Percentiles rank a stretch among this genome's conserved stretches.
These are phyloP conservation scores for Macropodus opercularis DNA, from an alignment of 2,797 vertebrate genomes.

Conservation along the genomic window DNA sequence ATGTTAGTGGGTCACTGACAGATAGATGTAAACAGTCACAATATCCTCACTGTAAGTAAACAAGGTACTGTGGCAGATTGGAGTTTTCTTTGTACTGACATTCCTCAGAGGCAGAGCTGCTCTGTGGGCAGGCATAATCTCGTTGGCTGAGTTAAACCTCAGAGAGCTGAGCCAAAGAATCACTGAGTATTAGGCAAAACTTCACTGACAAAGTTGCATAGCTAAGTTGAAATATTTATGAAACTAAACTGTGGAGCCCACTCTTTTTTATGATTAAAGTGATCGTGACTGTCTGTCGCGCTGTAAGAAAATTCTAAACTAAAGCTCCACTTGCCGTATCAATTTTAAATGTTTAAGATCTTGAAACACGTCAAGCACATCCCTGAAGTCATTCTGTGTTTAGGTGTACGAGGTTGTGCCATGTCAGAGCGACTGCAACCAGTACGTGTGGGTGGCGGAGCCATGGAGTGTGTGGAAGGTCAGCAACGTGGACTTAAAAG, in stretches of 20 bases:
- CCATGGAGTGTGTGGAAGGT: conserved; percentile 97
- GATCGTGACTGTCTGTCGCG: neutral
- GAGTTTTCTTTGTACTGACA: conserved; percentile 33
- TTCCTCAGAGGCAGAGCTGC: conserved; percentile 28
- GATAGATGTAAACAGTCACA: conserved; percentile 33
- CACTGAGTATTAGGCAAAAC: conserved; percentile 29
- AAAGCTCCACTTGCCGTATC: neutral
- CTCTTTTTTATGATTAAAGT: neutral
- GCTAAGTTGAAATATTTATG: conserved; percentile 13
- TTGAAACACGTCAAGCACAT: neutral
- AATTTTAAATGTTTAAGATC: neutral
- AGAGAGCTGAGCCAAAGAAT: conserved; percentile 43
- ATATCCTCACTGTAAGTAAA: conserved; percentile 41
- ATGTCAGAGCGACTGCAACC: conserved; percentile 94
- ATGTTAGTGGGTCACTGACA: conserved; percentile 47
- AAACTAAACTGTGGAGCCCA: neutral
- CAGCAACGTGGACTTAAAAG: conserved; percentile 91
- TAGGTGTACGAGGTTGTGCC: conserved; percentile 98
- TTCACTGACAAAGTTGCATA: conserved; percentile 26
- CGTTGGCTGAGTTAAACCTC: conserved; percentile 47
- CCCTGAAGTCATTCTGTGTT: neutral
- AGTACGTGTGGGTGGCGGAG: conserved; percentile 94
- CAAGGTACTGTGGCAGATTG: conserved; percentile 14
- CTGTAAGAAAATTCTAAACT: neutral
- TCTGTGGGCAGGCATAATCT: conserved; percentile 48